phyloP scores from a whole-genome alignment of 2,888 invertebrate genomes.

The Cephus sareptanus region DNA sequence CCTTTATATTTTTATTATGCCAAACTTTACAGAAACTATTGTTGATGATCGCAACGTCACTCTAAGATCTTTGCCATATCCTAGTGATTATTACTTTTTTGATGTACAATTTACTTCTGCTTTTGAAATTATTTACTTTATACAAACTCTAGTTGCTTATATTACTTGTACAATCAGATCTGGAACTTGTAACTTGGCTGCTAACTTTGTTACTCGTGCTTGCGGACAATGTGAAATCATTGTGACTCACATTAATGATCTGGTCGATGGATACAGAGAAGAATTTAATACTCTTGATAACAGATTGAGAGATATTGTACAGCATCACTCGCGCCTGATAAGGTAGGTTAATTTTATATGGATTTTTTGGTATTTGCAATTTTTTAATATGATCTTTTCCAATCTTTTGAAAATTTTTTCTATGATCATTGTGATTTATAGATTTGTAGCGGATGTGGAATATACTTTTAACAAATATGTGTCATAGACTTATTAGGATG shows the following conservation, averaged over 20 bases:
- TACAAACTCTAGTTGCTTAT: slow-evolving; percentile 26
- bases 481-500: slow-evolving; percentile 30
- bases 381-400: neutral
- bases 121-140: slow-evolving; percentile 36
- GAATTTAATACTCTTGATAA: neutral
- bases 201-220: slow-evolving; percentile 36
- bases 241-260: slow-evolving; percentile 18
- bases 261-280: slow-evolving; percentile 13
- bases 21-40: slow-evolving; percentile 42
- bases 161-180: slow-evolving; percentile 29
- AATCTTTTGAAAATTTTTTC: neutral
- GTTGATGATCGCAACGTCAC: slow-evolving; percentile 41
- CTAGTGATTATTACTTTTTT: slow-evolving; percentile 49
- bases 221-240: slow-evolving; percentile 39
- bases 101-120: slow-evolving; percentile 31
- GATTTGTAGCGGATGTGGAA: slow-evolving; percentile 14
- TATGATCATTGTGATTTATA: neutral
- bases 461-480: slow-evolving; percentile 27
- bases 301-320: slow-evolving; percentile 25
- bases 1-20: slow-evolving; percentile 57
- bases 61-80: slow-evolving; percentile 48
- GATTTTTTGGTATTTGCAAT: neutral
- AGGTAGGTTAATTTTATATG: slow-evolving; percentile 25
- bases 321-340: slow-evolving; percentile 30
- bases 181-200: slow-evolving; percentile 31